Conservation (phyloP, 2,113 vertebrate genomes). For the Sakesphorus luctuosus region DNA sequence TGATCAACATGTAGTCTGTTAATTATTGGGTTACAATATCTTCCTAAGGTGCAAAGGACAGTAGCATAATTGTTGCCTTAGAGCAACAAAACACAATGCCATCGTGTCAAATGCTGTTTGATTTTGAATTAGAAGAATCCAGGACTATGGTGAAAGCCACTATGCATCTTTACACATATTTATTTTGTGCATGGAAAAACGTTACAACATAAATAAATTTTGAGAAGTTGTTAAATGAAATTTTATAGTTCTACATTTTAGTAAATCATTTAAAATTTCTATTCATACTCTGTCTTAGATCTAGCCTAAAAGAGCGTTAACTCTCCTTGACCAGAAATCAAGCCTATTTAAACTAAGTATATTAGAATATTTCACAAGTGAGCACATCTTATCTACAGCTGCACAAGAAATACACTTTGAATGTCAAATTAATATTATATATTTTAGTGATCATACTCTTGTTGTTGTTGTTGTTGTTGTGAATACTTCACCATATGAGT, state of each 20-base stretch:
- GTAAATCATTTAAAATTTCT: background rate
- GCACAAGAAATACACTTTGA: background rate
- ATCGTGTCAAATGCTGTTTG: background rate
- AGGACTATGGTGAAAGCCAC: background rate
- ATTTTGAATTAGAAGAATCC: background rate
- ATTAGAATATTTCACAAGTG: background rate
- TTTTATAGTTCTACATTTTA: background rate
- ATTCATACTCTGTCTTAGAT: background rate
- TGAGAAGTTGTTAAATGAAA: background rate
- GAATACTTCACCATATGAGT: background rate
- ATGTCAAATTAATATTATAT: background rate
- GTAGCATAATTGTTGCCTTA: background rate
- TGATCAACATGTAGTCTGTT: conserved; percentile 26
- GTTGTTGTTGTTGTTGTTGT: background rate
- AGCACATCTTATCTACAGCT: background rate
- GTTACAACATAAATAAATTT: background rate
- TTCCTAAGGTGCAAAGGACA: background rate
- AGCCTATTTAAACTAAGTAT: background rate
- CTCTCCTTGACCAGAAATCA: background rate
- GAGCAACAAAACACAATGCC: background rate
- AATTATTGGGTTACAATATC: conserved; percentile 20
- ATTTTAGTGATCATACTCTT: background rate
- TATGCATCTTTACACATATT: background rate
- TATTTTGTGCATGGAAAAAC: background rate
- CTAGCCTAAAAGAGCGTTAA: background rate